Base-by-base conservation (phyloP, 2,888 invertebrate species). In the Choreutis nemorana region DNA sequence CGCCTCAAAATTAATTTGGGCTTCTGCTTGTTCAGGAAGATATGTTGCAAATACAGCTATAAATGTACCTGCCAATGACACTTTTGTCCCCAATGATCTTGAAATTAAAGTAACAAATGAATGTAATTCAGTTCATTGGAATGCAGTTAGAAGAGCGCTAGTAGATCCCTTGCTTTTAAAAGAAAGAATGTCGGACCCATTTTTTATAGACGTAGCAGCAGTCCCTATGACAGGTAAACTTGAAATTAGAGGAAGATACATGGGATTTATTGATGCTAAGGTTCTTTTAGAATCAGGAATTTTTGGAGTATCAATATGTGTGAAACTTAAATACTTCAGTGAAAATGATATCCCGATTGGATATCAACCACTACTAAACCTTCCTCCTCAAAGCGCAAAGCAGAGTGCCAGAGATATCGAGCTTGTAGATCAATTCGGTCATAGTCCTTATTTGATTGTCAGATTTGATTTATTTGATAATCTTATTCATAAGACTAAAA, bases 171-270 rank as follows among this genome's bases (percentile, higher is more conserved):
- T 36, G 8, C 21, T 36, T 2, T 45, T 78, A 6, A 44, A 37
- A 2, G 35, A 44, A 7, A 53, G 67, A 42, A 34, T 77, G 30
- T 38, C 42, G 8, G 36, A 45, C 8, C 55, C 55, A 5, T 58
- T 78, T 35, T 29, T 65, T 9, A 37, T 78, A 20, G 78, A 78
- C 50, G 30, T 77, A n/a, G 77, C 78, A 23, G 77, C 67, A 10
- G 57, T 73, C 4, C 70, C 73, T 8, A 63, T 36, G 37, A 2
- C 34, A 7, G 73, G 71, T 1, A 78, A 73, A 59, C 30, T 51
- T 10, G 78, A 78, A 13, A 39, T 62, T 2, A 55, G 73, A 29
- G 66, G 67, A 9, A 59, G 64, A 14, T 78, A 65, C 33, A 64
- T 72, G 60, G 70, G 62, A 8, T 59, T 57, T 31, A 35, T 73